Evolutionary conservation across 92 coral and sea anemone species (phyloP).

Genomic region (Montipora capitata): DNA sequence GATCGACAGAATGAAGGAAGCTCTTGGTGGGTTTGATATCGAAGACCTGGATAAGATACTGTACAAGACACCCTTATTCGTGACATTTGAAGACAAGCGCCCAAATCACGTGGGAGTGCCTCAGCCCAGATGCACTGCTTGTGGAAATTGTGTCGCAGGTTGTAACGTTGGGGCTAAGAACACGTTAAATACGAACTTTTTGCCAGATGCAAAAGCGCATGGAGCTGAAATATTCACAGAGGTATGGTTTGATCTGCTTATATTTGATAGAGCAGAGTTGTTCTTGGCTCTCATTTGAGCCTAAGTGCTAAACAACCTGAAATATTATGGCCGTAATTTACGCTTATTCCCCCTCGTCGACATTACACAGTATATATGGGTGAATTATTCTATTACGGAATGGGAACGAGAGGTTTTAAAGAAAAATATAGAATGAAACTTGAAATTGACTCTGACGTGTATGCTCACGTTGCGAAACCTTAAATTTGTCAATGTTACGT

Average conservation of each 20-base stretch:
- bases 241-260: slow-evolving; percentile 20
- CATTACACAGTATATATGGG: too few relatives aligned
- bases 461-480: too few relatives aligned
- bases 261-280: too few relatives aligned
- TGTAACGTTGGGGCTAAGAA: slow-evolving; percentile 84
- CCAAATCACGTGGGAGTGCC: slow-evolving; percentile 80
- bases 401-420: too few relatives aligned
- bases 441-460: too few relatives aligned
- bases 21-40: slow-evolving; percentile 48
- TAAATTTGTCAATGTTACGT: too few relatives aligned
- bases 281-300: too few relatives aligned
- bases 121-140: slow-evolving; percentile 76
- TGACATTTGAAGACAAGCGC: slow-evolving; percentile 66
- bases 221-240: slow-evolving; percentile 77
- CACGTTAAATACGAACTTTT: slow-evolving; percentile 72
- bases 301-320: too few relatives aligned
- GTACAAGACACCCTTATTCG: slow-evolving; percentile 67
- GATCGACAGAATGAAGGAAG: slow-evolving; percentile 52
- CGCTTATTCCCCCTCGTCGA: too few relatives aligned
- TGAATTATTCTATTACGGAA: too few relatives aligned
- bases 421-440: too few relatives aligned
- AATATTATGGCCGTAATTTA: too few relatives aligned
- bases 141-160: slow-evolving; percentile 81
- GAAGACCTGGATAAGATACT: slow-evolving; percentile 72
- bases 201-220: slow-evolving; percentile 78